Percentiles rank a stretch among this genome's conserved stretches.
Conservation (phyloP, 2,113 vertebrate genomes). For the Bufo bufo region DNA sequence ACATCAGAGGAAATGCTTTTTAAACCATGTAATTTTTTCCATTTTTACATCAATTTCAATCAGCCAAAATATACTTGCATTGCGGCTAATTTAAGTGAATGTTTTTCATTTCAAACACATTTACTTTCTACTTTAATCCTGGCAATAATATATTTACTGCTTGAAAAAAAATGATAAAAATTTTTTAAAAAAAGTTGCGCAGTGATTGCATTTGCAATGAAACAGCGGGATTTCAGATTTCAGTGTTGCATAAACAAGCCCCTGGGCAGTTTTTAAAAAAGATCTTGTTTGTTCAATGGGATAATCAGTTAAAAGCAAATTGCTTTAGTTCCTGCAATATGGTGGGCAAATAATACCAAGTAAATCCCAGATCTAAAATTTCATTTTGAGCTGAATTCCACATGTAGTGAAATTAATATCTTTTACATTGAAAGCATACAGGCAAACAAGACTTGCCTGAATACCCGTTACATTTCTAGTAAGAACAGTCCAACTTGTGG, state of each 20-base stretch:
- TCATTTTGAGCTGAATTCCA: constrained; percentile 52
- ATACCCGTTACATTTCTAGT: constrained; percentile 38
- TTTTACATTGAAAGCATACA: constrained; percentile 37
- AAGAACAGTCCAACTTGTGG: constrained; percentile 40
- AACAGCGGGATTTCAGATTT: constrained; percentile 53
- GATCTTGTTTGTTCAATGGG: constrained; percentile 46
- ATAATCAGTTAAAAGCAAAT: neutral
- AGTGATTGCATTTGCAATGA: constrained; percentile 35
- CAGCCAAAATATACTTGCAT: constrained; percentile 48
- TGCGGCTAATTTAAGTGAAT: constrained; percentile 50
- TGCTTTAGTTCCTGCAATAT: neutral
- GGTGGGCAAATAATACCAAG: constrained; percentile 51
- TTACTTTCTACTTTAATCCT: constrained; percentile 53
- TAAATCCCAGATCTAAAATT: constrained; percentile 56
- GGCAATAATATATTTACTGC: constrained; percentile 53
- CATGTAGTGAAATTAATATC: constrained; percentile 53
- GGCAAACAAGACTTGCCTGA: constrained; percentile 9
- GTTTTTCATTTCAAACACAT: constrained; percentile 53
- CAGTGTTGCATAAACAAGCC: constrained; percentile 21
- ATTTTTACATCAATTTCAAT: constrained; percentile 53
- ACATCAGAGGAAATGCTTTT: constrained; percentile 45
- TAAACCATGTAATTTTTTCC: constrained; percentile 51
- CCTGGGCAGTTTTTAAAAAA: constrained; percentile 48
- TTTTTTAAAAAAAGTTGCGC: constrained; percentile 8
- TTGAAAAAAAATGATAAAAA: neutral